Percentiles rank a stretch among this genome's conserved stretches.
These are phyloP conservation scores for Phengaris alcon DNA, from an alignment of 2,888 invertebrate species.

Conservation along the genomic window DNA sequence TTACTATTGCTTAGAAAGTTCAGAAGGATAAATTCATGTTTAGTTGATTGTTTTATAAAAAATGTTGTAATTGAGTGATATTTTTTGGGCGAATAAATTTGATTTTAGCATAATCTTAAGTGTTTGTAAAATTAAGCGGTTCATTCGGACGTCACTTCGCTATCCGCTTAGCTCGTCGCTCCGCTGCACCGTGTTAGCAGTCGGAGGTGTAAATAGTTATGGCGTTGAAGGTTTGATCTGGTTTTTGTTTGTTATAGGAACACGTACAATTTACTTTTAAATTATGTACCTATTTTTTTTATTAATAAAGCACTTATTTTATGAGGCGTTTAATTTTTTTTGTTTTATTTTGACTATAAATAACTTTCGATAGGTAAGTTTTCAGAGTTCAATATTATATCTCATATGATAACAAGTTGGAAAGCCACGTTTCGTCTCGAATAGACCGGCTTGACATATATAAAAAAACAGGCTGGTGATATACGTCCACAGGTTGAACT, in stretches of 20 bases:
- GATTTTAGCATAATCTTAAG: background rate
- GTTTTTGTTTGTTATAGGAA: slow-evolving; percentile 55
- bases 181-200: background rate
- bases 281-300: slow-evolving; percentile 63
- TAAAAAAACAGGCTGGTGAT: too few species aligned
- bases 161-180: background rate
- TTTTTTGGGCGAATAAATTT: background rate
- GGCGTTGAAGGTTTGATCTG: slow-evolving; percentile 39
- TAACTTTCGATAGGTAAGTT: too few species aligned
- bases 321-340: slow-evolving; percentile 60
- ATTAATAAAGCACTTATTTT: slow-evolving; percentile 78
- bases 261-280: slow-evolving; percentile 59
- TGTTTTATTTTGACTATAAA: background rate
- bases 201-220: slow-evolving; percentile 54
- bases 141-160: background rate
- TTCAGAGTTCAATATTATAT: too few species aligned
- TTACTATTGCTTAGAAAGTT: background rate
- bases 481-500: too few species aligned
- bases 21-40: background rate
- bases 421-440: too few species aligned
- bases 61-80: background rate
- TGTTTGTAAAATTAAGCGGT: background rate
- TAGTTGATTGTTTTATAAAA: background rate
- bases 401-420: too few species aligned
- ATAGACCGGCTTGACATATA: too few species aligned